These are phyloP conservation scores for Apodemia mormo DNA, from an alignment of 2,888 invertebrate genomes.

Conservation along the genomic window DNA sequence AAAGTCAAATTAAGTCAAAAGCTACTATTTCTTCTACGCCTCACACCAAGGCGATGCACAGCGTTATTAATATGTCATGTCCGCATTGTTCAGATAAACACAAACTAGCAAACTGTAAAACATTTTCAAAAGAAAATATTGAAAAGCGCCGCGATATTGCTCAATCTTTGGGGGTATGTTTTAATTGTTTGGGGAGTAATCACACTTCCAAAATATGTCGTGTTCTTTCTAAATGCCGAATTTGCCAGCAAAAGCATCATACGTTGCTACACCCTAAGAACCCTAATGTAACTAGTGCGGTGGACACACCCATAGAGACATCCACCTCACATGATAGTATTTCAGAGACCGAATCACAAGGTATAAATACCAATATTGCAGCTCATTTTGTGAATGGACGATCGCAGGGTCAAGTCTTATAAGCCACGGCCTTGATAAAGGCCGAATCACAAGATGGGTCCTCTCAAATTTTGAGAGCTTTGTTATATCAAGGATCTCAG, in stretches of 20 bases:
- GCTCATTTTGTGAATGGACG: background rate
- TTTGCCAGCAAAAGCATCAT: slow-evolving; percentile 17
- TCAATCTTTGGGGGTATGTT: slow-evolving; percentile 12
- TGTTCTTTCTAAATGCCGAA: slow-evolving; percentile 1
- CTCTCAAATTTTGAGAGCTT: no score
- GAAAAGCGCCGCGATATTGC: background rate
- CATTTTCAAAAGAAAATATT: background rate
- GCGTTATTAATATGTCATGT: background rate
- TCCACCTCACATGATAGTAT: background rate
- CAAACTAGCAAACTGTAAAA: background rate
- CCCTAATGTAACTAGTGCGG: background rate
- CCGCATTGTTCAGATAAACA: slow-evolving; percentile 2
- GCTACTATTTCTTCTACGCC: background rate
- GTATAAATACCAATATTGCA: background rate
- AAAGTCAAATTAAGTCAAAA: background rate
- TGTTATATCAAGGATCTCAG: no score
- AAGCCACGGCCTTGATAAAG: background rate
- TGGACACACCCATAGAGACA: background rate
- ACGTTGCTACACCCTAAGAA: slow-evolving; percentile 19
- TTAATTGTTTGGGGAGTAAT: slow-evolving; percentile 16
- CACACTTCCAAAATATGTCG: slow-evolving; percentile 18
- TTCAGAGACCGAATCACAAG: background rate
- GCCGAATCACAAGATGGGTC: background rate
- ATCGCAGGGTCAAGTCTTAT: background rate
- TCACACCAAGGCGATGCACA: background rate